A percentile compares a stretch with the other conserved stretches of the same genome.
These are phyloP conservation scores for Gymnoscopelus microlampas DNA, from an alignment of 2,797 vertebrate genomes.

Conservation along the genomic window DNA sequence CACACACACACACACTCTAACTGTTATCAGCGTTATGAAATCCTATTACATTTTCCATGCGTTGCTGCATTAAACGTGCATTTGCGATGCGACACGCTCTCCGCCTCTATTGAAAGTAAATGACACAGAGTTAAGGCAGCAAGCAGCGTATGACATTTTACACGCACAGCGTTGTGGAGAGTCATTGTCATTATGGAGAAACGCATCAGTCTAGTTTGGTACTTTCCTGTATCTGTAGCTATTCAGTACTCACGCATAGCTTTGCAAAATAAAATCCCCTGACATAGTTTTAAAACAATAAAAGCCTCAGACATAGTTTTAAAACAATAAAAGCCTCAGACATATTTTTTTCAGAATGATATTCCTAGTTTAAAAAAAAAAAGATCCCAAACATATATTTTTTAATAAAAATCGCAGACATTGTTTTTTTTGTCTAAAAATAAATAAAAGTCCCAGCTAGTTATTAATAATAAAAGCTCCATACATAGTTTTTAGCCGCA, in stretches of 20 bases:
- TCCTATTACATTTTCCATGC: constrained; percentile 38
- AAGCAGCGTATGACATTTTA: constrained; percentile 7
- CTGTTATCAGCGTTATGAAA: constrained; percentile 47
- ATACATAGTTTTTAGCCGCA: too few species aligned
- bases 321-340: too few species aligned
- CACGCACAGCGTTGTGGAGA: constrained; percentile 35
- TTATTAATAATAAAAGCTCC: too few species aligned
- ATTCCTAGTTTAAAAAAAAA: too few species aligned
- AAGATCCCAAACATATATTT: too few species aligned
- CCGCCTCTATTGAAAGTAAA: background rate
- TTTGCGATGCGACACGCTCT: constrained; percentile 32
- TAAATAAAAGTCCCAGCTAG: too few species aligned
- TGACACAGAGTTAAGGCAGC: constrained; percentile 9
- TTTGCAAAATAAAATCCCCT: too few species aligned
- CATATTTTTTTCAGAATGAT: too few species aligned
- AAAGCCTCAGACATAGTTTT: too few species aligned
- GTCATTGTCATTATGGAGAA: constrained; percentile 43
- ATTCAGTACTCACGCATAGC: background rate
- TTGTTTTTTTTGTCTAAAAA: too few species aligned
- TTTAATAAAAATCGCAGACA: too few species aligned
- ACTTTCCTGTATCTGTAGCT: background rate
- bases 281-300: too few species aligned
- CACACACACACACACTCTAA: constrained; percentile 32
- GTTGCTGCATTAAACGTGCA: constrained; percentile 6
- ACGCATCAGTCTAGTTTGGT: constrained; percentile 16